Percentiles rank a stretch among this genome's conserved stretches.
phyloP scores from a whole-genome alignment of 2,888 invertebrate genomes.

The Papilio demoleus region DNA sequence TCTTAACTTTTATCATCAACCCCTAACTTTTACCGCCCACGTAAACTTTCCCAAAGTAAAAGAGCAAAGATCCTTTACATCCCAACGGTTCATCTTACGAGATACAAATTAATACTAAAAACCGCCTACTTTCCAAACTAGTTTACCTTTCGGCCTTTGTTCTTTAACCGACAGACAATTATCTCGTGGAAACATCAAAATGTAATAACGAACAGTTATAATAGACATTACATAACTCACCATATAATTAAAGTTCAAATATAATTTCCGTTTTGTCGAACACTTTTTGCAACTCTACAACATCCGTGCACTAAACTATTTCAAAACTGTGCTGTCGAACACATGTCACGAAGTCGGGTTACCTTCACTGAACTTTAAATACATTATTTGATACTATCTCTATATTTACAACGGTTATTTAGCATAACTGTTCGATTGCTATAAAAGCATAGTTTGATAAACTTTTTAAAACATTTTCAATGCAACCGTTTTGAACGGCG shows the following conservation, averaged over 20 bases:
- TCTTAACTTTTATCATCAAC: too few species aligned
- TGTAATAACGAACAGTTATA: slow-evolving; percentile 13
- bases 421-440: not conserved
- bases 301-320: slow-evolving; percentile 63
- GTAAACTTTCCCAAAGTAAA: slow-evolving; percentile 60
- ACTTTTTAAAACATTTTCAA: slow-evolving; percentile 32
- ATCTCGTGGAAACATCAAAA: slow-evolving; percentile 27
- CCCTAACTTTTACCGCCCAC: slow-evolving; percentile 48
- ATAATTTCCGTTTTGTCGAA: slow-evolving; percentile 63
- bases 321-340: slow-evolving; percentile 50
- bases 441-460: slow-evolving; percentile 35
- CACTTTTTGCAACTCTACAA: slow-evolving; percentile 46
- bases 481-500: slow-evolving; percentile 56
- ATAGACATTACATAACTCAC: slow-evolving; percentile 53
- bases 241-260: slow-evolving; percentile 56
- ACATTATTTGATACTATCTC: slow-evolving; percentile 24
- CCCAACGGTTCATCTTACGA: slow-evolving; percentile 49
- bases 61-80: slow-evolving; percentile 55
- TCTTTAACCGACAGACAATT: slow-evolving; percentile 49
- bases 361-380: slow-evolving; percentile 49
- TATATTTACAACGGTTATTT: slow-evolving; percentile 30
- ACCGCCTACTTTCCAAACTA: slow-evolving; percentile 65
- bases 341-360: slow-evolving; percentile 51
- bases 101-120: slow-evolving; percentile 55
- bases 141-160: slow-evolving; percentile 66